Conservation (phyloP, 37 sponge, comb jelly and placozoan species). For the Cliona cf. orientalis region DNA sequence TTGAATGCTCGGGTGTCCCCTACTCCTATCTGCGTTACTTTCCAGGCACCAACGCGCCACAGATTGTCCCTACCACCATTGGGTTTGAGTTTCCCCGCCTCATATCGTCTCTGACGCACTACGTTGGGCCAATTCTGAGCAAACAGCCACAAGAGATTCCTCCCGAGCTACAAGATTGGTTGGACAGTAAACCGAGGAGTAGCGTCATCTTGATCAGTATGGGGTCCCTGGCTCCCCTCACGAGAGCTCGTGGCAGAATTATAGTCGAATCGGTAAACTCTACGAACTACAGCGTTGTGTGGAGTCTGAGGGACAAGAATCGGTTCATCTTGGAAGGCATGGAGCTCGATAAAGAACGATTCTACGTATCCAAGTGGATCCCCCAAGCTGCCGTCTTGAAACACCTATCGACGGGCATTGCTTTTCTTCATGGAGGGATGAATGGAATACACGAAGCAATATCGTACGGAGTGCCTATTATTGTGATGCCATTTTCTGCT, state of each 20-base stretch:
- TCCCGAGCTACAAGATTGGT: constrained; percentile 35
- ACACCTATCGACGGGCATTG: constrained; percentile 47
- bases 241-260: constrained; percentile 11
- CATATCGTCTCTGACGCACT: constrained; percentile 32
- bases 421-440: constrained; percentile 60
- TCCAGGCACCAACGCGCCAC: neutral
- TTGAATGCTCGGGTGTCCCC: neutral
- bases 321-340: constrained; percentile 17
- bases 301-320: constrained; percentile 38
- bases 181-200: constrained; percentile 8
- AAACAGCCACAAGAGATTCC: neutral
- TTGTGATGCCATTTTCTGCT: neutral
- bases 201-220: constrained; percentile 65
- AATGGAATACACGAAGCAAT: constrained; percentile 57
- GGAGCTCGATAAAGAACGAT: constrained; percentile 1
- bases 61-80: constrained; percentile 23
- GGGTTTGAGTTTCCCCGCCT: constrained; percentile 41
- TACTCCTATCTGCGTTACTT: neutral
- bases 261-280: constrained; percentile 18
- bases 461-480: constrained; percentile 38
- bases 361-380: constrained; percentile 34
- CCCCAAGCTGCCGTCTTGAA: constrained; percentile 36
- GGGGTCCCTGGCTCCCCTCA: constrained; percentile 32
- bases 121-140: constrained; percentile 33
- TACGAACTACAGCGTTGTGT: constrained; percentile 24